Base-by-base conservation (phyloP, 2,797 vertebrate genomes). In the Pelobates cultripes region DNA sequence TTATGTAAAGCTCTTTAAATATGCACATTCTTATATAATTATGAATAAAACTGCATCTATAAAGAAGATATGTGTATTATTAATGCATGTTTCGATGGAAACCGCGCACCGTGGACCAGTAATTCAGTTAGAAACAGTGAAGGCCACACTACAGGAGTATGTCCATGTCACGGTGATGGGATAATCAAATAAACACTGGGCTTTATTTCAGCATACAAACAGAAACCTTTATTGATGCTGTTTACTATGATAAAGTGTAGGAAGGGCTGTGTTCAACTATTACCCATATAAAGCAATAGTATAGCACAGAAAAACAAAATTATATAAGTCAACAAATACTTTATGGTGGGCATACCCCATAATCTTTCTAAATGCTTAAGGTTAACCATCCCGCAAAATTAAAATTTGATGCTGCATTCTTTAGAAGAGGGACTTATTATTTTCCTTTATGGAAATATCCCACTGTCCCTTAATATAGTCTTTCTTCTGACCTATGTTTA, bases 1-100 rank as follows among this genome's bases (percentile, higher is more conserved):
- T 90, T 85, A 84, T 88, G 87, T 88, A 85, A 88, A 86, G 87
- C 82, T 72, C 88, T 89, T 75, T 84, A 73, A 87, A 84, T 82
- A 12, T 78, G 84, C 82, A 41, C 79, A 79, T 80, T 87, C 84
- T 88, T n/a, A 57, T 77, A 43, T 86, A 85, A 87, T 90, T 90
- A 89, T 86, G 91, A 87, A 85, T 85, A 78, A 42, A 83, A 74
- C 71, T 89, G 53, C 87, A 90, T 86, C 74, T 73, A 79, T 88
- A 86, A 57, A 76, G 43, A 66, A 60, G 44, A 55, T 44, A 85
- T 9, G 84, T 78, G 13, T 51, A 85, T 87, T 87, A 81, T 85
- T 90, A 87, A 90, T 82, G 3, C 0, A 0, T 77, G 42, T 80
- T 89, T 84, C 85, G 43, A 78, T 85, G 73, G 79, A 41, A 86